A percentile compares a stretch with the other conserved stretches of the same genome.
Evolutionary conservation across 2,888 invertebrate genomes (phyloP).

Genomic region (Gortyna flavago): DNA sequence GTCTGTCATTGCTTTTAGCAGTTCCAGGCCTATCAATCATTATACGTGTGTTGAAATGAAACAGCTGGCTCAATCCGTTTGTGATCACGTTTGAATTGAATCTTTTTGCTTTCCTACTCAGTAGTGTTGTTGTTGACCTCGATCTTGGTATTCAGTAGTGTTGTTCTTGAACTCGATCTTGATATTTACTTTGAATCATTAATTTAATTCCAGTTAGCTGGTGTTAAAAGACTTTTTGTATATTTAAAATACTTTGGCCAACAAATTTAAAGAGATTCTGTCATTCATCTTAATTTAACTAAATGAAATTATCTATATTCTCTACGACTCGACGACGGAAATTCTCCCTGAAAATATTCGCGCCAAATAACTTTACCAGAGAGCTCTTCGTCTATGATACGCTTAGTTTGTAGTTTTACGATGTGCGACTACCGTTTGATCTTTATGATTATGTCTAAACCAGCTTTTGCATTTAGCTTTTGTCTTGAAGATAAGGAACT

Average conservation of each 20-base stretch:
- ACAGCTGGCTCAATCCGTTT: conserved; percentile 7
- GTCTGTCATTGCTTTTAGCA: conserved; percentile 29
- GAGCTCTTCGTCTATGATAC: neutral
- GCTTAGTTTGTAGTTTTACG: conserved; percentile 38
- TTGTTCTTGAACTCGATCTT: neutral
- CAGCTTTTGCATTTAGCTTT: conserved; percentile 28
- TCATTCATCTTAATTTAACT: no score
- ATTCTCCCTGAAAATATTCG: neutral
- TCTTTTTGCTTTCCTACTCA: neutral
- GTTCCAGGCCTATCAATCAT: conserved; percentile 9
- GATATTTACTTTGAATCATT: neutral
- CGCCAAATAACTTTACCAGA: conserved; percentile 9
- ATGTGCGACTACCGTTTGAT: conserved; percentile 27
- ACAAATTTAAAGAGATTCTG: no score
- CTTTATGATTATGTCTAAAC: conserved; percentile 31
- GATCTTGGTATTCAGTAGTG: neutral
- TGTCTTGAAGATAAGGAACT: conserved; percentile 28
- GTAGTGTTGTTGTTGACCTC: neutral
- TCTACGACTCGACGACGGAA: neutral
- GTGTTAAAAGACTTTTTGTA: neutral
- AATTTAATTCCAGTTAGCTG: neutral
- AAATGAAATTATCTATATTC: neutral
- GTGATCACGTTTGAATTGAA: neutral
- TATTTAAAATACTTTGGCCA: no score
- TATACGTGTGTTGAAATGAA: conserved; percentile 14